A percentile compares a stretch with the other conserved stretches of the same genome.
Conservation (phyloP, 1,140 invertebrate species). For the Drosophila miranda region DNA sequence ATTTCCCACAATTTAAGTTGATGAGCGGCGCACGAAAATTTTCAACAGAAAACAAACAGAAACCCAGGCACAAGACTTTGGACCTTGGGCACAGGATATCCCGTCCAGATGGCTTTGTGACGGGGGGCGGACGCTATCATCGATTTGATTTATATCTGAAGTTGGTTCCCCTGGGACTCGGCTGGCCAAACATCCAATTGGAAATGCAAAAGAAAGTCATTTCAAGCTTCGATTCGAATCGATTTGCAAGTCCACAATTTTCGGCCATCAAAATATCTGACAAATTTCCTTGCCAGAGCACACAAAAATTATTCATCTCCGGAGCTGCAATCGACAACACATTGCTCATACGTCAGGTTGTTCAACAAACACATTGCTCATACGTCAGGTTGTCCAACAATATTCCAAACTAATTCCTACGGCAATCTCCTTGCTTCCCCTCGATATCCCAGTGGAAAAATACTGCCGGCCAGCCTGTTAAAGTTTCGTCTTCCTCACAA, state of each 20-base stretch:
- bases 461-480: constrained; percentile 14
- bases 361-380: constrained; percentile 17
- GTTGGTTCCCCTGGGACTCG: constrained; percentile 19
- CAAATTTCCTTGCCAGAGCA: too few relatives aligned
- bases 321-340: too few relatives aligned
- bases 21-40: constrained; percentile 58
- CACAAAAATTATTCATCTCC: too few relatives aligned
- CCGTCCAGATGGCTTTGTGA: constrained; percentile 52
- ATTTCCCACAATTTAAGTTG: constrained; percentile 79
- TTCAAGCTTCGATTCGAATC: too few relatives aligned
- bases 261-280: too few relatives aligned
- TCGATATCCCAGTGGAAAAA: not conserved
- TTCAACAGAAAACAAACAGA: constrained; percentile 39
- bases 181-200: not conserved
- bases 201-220: too few relatives aligned
- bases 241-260: too few relatives aligned
- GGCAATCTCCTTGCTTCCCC: constrained; percentile 11
- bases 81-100: constrained; percentile 10
- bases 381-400: constrained; percentile 23
- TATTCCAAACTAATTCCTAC: constrained; percentile 33
- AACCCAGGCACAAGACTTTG: constrained; percentile 7
- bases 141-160: constrained; percentile 64
- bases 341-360: constrained; percentile 4
- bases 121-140: constrained; percentile 4
- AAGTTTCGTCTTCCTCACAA: constrained; percentile 50